Percentiles rank a stretch among this genome's conserved stretches.
These are phyloP conservation scores for Plemyria rubiginata DNA, from an alignment of 2,888 invertebrate genomes.

Conservation along the genomic window DNA sequence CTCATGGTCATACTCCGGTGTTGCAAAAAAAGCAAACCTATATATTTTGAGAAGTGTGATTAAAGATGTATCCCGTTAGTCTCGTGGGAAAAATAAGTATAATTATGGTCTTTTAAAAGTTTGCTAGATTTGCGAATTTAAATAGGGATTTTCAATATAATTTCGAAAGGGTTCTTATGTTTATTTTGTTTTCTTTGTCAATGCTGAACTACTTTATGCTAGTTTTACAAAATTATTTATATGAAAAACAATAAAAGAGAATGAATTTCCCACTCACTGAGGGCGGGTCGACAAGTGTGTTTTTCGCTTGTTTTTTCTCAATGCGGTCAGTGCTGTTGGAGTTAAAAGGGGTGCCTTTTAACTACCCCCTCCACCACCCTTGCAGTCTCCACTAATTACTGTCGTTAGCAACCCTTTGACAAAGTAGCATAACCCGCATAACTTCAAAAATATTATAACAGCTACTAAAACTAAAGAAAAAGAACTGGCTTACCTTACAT, in stretches of 20 bases:
- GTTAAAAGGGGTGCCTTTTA: conserved; percentile 57
- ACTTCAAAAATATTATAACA: conserved; percentile 7
- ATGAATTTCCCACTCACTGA: background rate
- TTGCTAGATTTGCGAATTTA: too few relatives aligned
- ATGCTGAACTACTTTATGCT: too few relatives aligned
- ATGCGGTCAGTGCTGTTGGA: background rate
- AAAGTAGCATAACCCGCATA: conserved; percentile 50
- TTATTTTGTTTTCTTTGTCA: too few relatives aligned
- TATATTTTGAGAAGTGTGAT: too few relatives aligned
- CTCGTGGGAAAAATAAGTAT: too few relatives aligned
- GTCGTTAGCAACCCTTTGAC: conserved; percentile 18
- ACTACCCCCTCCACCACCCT: conserved; percentile 41
- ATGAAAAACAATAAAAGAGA: background rate
- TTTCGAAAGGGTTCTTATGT: too few relatives aligned
- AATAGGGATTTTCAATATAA: too few relatives aligned
- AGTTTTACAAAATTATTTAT: background rate
- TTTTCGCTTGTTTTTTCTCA: background rate
- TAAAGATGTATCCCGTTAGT: too few relatives aligned
- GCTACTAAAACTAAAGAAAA: background rate
- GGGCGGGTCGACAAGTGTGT: too few relatives aligned
- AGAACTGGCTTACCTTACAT: background rate
- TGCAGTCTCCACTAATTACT: conserved; percentile 73
- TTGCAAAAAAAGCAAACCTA: too few relatives aligned
- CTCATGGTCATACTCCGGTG: too few relatives aligned
- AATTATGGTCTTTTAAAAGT: too few relatives aligned